Evolutionary conservation across 2,113 vertebrate species (phyloP).

Genomic region (Sarotherodon lohbergeri): DNA sequence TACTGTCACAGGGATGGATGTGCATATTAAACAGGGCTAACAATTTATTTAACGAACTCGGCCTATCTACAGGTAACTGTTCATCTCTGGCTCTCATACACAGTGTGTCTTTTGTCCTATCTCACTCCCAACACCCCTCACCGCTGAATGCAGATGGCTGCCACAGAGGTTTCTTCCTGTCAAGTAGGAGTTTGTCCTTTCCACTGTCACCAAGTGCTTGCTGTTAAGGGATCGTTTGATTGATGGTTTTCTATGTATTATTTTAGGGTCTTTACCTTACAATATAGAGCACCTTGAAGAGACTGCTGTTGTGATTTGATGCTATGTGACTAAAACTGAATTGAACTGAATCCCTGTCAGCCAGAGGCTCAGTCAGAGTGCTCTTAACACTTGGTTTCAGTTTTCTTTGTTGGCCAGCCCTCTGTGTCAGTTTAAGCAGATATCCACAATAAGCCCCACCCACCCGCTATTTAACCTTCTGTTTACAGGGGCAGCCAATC

Average conservation of each 20-base stretch:
- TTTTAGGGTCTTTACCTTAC: not conserved
- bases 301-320: not conserved
- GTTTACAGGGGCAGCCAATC: not conserved
- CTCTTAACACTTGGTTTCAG: not conserved
- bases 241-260: not conserved
- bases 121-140: rapidly evolving
- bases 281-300: not conserved
- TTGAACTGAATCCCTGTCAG: not conserved
- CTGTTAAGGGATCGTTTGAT: not conserved
- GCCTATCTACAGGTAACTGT: not conserved
- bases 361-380: not conserved
- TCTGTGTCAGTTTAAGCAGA: not conserved
- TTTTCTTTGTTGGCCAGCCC: not conserved
- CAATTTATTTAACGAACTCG: not conserved
- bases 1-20: not conserved
- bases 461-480: not conserved
- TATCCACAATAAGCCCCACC: not conserved
- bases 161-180: not conserved
- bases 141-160: rapidly evolving
- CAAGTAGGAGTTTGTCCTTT: not conserved
- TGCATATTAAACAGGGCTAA: rapidly evolving
- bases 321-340: not conserved
- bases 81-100: not conserved
- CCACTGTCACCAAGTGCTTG: not conserved
- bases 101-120: rapidly evolving